Evolutionary conservation across 2,888 invertebrate genomes (phyloP), one percentile per base, ranked within the genome.

Genomic region (Caenorhabditis wallacei): DNA sequence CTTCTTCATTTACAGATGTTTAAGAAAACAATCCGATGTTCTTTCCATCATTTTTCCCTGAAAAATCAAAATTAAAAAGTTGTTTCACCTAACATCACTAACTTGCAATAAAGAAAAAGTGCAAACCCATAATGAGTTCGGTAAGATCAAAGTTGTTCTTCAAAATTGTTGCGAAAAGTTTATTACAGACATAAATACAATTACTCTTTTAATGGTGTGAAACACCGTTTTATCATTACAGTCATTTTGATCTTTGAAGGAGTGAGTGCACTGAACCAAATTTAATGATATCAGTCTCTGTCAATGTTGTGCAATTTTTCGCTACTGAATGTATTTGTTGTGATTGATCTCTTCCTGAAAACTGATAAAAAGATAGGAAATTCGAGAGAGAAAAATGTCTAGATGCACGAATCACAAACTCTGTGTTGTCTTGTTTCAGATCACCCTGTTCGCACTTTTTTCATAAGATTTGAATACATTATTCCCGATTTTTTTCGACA

Each of bases 261-360:
- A 37, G 20, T 53, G 13, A 20, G 24, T 48, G 48, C 30, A 51
- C 48, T 64, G n/a, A 63, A 20, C 57, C 20, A 30, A 30, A 22
- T 18, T n/a, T 30, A 5, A 72, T 37, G 46, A 72, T 40, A 64
- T 64, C 64, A 64, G 35, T 35, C 30, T 30, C 5, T 61, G 51
- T 18, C 57, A 78, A 78, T 63, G 69, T 78, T 78, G 69, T 78
- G 78, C 69, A 78, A 78, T 78, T 53, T 69, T 78, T 35, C 78
- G 78, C 78, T 69, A 78, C 53, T 18, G 37, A 48, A 48, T 66
- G 30, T 57, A n/a, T 51, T 18, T 51, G 61, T 66, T 68, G 40
- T 40, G 75, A 51, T n/a, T 46, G 40, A 51, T 68, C 64, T 56
- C 30, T 24, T n/a, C 10, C 13, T 3, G 11, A 26, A 20, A 40